These are phyloP conservation scores for Platygyra sinensis DNA, from an alignment of 64 coral and sea anemone genomes.

Conservation along the genomic window DNA sequence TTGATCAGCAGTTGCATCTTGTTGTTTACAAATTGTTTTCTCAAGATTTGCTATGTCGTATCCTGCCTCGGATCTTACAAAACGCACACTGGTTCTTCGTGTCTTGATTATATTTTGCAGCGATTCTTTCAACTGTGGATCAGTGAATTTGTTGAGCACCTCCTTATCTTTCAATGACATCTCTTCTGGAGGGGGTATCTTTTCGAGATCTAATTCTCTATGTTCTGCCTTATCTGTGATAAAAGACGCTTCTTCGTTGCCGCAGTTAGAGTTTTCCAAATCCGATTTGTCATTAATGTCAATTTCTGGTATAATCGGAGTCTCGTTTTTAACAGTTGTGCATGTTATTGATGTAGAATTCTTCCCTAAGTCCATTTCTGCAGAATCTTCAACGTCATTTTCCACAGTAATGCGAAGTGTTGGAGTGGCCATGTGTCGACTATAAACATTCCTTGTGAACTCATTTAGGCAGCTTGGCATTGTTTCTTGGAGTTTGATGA, in stretches of 20 bases:
- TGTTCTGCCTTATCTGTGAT: background rate
- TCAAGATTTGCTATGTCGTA: background rate
- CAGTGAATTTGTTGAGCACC: constrained; percentile 47
- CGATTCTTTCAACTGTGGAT: constrained; percentile 61
- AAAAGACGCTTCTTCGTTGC: background rate
- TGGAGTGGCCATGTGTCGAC: constrained; percentile 29
- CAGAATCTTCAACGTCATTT: background rate
- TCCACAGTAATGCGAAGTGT: background rate
- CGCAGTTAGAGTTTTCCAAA: background rate
- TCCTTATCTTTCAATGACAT: constrained; percentile 50
- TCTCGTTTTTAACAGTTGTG: background rate
- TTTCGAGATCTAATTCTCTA: background rate
- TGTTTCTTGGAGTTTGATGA: background rate
- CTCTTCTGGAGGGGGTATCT: background rate
- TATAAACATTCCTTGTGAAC: constrained; percentile 23
- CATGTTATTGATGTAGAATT: too few species aligned
- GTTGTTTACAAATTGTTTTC: background rate
- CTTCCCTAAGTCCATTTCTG: background rate
- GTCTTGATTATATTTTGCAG: constrained; percentile 73
- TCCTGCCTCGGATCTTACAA: constrained; percentile 16
- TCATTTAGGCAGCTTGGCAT: background rate
- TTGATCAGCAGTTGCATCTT: background rate
- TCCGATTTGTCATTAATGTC: background rate
- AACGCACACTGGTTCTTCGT: constrained; percentile 23
- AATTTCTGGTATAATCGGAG: background rate